Evolutionary conservation across 2,113 vertebrate species (phyloP).

Genomic region (Tympanuchus pallidicinctus): DNA sequence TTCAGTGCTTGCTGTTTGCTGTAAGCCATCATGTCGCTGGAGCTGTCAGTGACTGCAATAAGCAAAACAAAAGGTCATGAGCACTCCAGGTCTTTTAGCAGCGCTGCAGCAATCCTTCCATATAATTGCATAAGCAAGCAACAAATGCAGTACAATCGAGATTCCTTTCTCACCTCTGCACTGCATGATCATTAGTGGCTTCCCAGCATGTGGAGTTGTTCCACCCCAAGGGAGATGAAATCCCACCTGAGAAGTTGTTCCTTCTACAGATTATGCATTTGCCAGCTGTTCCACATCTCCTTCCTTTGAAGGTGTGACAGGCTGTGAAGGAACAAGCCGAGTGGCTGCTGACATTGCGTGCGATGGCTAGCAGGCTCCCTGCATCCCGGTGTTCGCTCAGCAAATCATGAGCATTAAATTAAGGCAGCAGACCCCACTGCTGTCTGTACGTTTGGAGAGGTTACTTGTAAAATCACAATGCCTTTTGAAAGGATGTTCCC

Average conservation of each 20-base stretch:
- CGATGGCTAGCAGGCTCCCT: background rate
- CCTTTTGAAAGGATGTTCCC: background rate
- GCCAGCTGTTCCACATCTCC: background rate
- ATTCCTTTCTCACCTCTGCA: background rate
- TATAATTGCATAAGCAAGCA: conserved; percentile 5
- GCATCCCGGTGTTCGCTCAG: background rate
- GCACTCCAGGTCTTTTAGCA: background rate
- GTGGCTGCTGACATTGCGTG: conserved; percentile 37
- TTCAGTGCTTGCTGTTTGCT: background rate
- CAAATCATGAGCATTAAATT: background rate
- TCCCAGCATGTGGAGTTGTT: background rate
- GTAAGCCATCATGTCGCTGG: background rate
- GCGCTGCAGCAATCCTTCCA: background rate
- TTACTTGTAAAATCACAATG: fast-evolving
- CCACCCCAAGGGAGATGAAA: conserved; percentile 22
- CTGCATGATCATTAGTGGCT: background rate
- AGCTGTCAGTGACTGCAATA: background rate
- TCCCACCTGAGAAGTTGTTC: conserved; percentile 14
- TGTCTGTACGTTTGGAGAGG: background rate
- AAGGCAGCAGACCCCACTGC: background rate
- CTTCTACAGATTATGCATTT: background rate
- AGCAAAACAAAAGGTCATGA: background rate
- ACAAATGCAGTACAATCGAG: background rate
- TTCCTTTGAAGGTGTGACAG: background rate
- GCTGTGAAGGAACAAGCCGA: background rate